These are phyloP conservation scores for Ceratoteleas bidentatus DNA, from an alignment of 1,140 invertebrate genomes.

Conservation along the genomic window DNA sequence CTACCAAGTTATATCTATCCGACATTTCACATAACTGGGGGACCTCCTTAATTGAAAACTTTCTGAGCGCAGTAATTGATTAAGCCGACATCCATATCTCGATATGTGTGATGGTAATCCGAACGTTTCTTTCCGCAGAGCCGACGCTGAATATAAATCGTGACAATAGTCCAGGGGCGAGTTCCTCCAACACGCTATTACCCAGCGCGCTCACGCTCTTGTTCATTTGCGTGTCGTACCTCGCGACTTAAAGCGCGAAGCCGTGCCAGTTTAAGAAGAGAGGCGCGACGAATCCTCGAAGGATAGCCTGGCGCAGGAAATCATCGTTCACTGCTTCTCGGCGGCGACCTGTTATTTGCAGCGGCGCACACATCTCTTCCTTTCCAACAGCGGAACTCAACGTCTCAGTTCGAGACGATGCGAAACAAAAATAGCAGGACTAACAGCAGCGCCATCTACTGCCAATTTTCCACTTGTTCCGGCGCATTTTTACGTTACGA, in stretches of 20 bases:
- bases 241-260: constrained; percentile 67
- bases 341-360: constrained; percentile 47
- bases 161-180: constrained; percentile 22
- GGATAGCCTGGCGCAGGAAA: constrained; percentile 34
- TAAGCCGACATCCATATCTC: too few species aligned
- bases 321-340: constrained; percentile 38
- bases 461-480: constrained; percentile 28
- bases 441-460: constrained; percentile 41
- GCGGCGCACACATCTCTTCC: constrained; percentile 38
- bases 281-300: constrained; percentile 49
- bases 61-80: too few species aligned
- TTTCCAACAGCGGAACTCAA: constrained; percentile 37
- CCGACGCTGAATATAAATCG: constrained; percentile 51
- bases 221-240: constrained; percentile 46
- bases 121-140: constrained; percentile 60
- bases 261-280: constrained; percentile 44
- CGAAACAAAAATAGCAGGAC: constrained; percentile 12
- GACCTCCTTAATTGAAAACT: too few species aligned
- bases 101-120: background rate
- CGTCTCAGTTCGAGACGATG: constrained; percentile 3
- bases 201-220: constrained; percentile 45
- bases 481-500: constrained; percentile 12
- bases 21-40: too few species aligned
- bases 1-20: too few species aligned
- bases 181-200: constrained; percentile 60